Conservation (phyloP, 2,113 vertebrate genomes). For the Harpagus bidentatus region DNA sequence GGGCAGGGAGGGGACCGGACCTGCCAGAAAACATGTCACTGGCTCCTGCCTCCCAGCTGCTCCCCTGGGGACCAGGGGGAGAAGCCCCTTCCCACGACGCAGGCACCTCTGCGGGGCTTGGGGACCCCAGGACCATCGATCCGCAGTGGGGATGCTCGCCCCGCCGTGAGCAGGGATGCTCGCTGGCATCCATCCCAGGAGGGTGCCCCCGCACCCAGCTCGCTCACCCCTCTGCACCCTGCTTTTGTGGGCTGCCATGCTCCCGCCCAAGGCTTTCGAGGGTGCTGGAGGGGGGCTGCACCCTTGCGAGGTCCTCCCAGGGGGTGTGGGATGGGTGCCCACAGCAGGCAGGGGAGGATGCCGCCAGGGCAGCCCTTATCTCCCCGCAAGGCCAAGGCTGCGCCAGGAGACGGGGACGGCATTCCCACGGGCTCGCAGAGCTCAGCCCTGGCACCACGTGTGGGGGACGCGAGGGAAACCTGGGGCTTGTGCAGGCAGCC, state of each 20-base stretch:
- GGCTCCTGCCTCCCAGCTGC: background rate
- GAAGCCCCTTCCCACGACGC: background rate
- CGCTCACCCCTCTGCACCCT: background rate
- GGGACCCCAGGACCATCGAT: background rate
- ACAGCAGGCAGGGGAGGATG: background rate
- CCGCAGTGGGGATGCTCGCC: fast-evolving
- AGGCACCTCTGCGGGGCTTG: background rate
- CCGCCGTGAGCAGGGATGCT: background rate
- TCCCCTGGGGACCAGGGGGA: background rate
- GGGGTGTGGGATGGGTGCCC: fast-evolving
- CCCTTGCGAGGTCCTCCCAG: background rate
- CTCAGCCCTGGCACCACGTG: background rate
- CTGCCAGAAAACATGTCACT: background rate
- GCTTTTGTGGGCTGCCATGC: background rate
- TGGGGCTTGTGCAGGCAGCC: background rate
- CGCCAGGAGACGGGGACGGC: fast-evolving
- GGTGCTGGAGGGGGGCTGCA: background rate
- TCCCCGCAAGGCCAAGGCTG: background rate
- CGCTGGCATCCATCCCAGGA: background rate
- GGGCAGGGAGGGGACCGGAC: background rate
- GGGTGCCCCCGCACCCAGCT: background rate
- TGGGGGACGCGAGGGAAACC: fast-evolving
- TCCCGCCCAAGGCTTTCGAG: background rate
- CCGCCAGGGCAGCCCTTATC: background rate
- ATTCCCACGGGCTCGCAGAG: background rate